A percentile compares a stretch with the other conserved stretches of the same genome.
Conservation (phyloP, 2,113 vertebrate genomes). For the Caracal caracal region DNA sequence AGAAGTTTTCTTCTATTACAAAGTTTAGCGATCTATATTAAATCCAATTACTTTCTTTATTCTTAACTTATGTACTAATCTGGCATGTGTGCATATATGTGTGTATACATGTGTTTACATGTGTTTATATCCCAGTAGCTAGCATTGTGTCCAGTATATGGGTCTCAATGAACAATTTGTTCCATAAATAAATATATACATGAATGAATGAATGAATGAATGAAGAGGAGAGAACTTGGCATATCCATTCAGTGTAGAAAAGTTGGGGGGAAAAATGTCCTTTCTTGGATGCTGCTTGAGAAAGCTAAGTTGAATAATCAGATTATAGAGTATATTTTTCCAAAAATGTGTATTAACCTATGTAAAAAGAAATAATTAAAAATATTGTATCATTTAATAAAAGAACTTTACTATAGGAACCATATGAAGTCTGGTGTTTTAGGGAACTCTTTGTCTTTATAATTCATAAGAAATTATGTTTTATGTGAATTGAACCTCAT, state of each 20-base stretch:
- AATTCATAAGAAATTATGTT: slow-evolving; percentile 68
- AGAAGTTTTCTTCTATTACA: background rate
- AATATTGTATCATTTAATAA: background rate
- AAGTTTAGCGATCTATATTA: background rate
- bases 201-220: background rate
- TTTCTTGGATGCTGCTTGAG: background rate
- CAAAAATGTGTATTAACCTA: background rate
- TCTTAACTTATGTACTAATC: background rate
- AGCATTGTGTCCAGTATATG: background rate
- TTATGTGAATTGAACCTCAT: slow-evolving; percentile 69
- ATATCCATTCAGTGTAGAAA: background rate
- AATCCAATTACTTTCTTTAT: background rate
- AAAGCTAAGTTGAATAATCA: background rate
- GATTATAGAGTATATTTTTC: background rate
- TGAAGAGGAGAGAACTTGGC: background rate
- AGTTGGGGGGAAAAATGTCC: background rate
- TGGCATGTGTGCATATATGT: background rate
- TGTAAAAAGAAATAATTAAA: slow-evolving; percentile 44
- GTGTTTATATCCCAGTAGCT: background rate
- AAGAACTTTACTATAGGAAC: background rate
- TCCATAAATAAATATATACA: background rate
- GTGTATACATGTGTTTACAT: background rate
- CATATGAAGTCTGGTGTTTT: slow-evolving; percentile 9
- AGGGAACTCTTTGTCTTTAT: slow-evolving; percentile 38
- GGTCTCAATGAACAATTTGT: background rate